Percentiles rank a stretch among this genome's conserved stretches.
phyloP scores from a whole-genome alignment of 2,888 invertebrate genomes.

The Metalampra italica region DNA sequence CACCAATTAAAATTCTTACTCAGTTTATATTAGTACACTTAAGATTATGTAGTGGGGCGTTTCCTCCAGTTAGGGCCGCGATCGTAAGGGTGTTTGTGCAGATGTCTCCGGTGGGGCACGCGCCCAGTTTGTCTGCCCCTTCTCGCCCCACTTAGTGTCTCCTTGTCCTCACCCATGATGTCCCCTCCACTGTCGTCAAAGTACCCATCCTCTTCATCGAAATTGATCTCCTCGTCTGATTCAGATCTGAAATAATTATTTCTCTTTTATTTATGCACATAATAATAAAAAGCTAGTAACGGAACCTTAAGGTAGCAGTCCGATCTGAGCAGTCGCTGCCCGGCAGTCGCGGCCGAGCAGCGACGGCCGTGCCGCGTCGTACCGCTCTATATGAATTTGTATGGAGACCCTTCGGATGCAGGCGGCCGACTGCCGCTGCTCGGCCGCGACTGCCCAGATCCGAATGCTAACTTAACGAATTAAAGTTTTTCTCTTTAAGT shows the following conservation, averaged over 20 bases:
- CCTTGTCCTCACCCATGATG: slow-evolving; percentile 55
- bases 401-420: no score
- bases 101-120: slow-evolving; percentile 68
- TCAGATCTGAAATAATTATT: slow-evolving; percentile 35
- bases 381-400: no score
- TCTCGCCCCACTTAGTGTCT: slow-evolving; percentile 30
- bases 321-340: no score
- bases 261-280: no score
- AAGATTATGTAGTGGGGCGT: slow-evolving; percentile 13
- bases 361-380: no score
- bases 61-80: slow-evolving; percentile 47
- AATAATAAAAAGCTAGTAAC: no score
- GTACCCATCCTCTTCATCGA: slow-evolving; percentile 47
- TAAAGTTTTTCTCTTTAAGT: no score
- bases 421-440: no score
- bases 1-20: slow-evolving; percentile 20
- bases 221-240: slow-evolving; percentile 48
- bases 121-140: slow-evolving; percentile 30
- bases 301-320: no score
- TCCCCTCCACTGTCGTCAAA: slow-evolving; percentile 55
- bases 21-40: slow-evolving; percentile 16
- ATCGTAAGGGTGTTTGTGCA: slow-evolving; percentile 73
- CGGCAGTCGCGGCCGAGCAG: no score
- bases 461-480: no score
- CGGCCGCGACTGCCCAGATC: no score